Conservation (phyloP, 2,113 vertebrate genomes). For the Polypterus bichir region DNA sequence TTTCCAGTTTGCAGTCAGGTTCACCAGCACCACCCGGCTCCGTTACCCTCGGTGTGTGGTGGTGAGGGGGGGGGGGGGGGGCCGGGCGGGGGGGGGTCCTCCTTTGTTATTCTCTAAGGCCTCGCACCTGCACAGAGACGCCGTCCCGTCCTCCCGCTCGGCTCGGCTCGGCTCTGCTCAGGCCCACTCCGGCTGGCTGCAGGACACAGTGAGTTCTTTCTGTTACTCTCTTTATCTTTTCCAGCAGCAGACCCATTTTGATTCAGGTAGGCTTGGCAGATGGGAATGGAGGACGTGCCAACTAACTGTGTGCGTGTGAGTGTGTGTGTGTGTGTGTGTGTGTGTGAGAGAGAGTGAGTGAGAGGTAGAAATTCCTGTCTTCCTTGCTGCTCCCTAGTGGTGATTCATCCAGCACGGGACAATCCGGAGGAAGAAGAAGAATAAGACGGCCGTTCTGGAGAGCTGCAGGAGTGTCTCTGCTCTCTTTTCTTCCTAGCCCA, state of each 20-base stretch:
- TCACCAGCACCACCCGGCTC: too few relatives aligned
- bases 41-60: too few relatives aligned
- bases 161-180: not conserved
- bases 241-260: too few relatives aligned
- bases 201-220: too few relatives aligned
- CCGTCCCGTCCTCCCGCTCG: slow-evolving; percentile 16
- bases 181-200: too few relatives aligned
- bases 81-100: slow-evolving; percentile 4
- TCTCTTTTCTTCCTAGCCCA: slow-evolving; percentile 7
- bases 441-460: slow-evolving; percentile 10
- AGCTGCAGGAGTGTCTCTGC: slow-evolving; percentile 33
- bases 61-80: not conserved
- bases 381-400: slow-evolving; percentile 24
- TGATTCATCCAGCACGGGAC: not conserved
- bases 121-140: slow-evolving; percentile 16
- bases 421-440: too few relatives aligned
- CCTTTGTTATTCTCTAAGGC: slow-evolving; percentile 8
- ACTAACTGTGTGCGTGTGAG: slow-evolving; percentile 22
- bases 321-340: slow-evolving; percentile 5
- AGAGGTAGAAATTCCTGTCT: slow-evolving; percentile 22
- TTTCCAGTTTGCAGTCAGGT: too few relatives aligned
- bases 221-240: too few relatives aligned
- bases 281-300: slow-evolving; percentile 22
- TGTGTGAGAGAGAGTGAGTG: slow-evolving; percentile 13
- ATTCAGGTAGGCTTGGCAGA: too few relatives aligned